phyloP scores from a whole-genome alignment of 2,888 invertebrate species.

The Mythimna lalbum region DNA sequence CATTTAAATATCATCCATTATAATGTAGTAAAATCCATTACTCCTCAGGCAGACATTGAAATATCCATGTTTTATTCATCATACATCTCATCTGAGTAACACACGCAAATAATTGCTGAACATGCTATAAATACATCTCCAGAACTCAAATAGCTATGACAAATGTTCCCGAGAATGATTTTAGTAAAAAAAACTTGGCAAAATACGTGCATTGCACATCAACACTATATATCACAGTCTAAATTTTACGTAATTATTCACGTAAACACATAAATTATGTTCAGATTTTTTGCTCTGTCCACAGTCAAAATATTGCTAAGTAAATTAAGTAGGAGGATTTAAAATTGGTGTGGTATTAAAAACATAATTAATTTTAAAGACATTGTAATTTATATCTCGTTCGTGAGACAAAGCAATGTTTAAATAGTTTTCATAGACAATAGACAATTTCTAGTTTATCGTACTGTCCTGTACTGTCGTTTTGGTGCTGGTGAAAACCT shows the following conservation, averaged over 20 bases:
- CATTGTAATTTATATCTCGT: slow-evolving; percentile 13
- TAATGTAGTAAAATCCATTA: slow-evolving; percentile 1
- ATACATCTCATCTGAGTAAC: slow-evolving; percentile 11
- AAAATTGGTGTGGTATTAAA: slow-evolving; percentile 9
- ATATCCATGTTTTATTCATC: slow-evolving; percentile 11
- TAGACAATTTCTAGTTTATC: no score
- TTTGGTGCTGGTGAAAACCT: no score
- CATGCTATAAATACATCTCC: slow-evolving; percentile 24
- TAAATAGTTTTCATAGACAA: no score
- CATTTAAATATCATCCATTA: slow-evolving; percentile 2
- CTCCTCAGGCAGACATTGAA: slow-evolving; percentile 9
- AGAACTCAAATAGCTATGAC: slow-evolving; percentile 48
- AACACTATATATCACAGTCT: slow-evolving; percentile 25
- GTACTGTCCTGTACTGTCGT: no score
- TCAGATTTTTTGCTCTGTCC: slow-evolving; percentile 22
- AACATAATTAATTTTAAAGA: slow-evolving; percentile 18
- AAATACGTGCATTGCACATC: slow-evolving; percentile 33
- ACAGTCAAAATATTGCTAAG: slow-evolving; percentile 27
- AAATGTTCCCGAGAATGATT: slow-evolving; percentile 37
- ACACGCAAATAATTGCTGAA: slow-evolving; percentile 34
- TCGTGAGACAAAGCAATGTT: not conserved
- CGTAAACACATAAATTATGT: slow-evolving; percentile 39
- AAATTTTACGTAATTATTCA: slow-evolving; percentile 36
- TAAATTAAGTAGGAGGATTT: slow-evolving; percentile 1
- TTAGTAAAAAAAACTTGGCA: slow-evolving; percentile 53